Conservation (phyloP, 2,113 vertebrate species). For the Lasiurus borealis region DNA sequence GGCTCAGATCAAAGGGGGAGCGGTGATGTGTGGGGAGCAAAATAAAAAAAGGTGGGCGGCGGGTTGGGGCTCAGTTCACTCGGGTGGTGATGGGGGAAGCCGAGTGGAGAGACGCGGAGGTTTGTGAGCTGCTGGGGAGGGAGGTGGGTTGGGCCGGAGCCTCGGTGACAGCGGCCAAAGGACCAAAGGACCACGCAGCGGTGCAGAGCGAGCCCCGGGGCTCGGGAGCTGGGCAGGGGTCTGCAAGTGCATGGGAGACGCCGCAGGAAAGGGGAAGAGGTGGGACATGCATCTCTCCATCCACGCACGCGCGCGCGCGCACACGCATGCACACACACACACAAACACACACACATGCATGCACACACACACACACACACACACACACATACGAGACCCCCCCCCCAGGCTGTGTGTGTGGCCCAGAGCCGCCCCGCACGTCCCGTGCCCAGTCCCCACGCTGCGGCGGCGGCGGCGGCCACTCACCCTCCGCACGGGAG, state of each 20-base stretch:
- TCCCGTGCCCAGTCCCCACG: background rate
- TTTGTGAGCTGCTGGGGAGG: background rate
- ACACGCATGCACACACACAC: background rate
- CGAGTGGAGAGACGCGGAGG: background rate
- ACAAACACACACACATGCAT: background rate
- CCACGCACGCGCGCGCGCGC: background rate
- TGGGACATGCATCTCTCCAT: background rate
- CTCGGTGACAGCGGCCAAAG: background rate
- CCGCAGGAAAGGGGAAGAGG: background rate
- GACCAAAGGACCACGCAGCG: background rate
- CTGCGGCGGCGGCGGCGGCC: background rate
- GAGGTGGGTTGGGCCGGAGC: background rate
- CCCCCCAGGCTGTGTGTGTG: too few species aligned
- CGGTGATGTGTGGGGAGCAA: background rate
- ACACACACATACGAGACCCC: background rate
- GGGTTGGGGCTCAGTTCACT: background rate
- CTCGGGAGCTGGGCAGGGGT: background rate
- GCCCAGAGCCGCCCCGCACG: background rate
- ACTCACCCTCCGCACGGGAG: slow-evolving; percentile 93
- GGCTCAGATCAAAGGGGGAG: background rate
- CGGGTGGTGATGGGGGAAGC: background rate
- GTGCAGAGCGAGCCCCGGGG: background rate
- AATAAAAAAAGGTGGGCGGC: slow-evolving; percentile 11
- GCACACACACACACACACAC: background rate
- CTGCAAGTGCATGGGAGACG: background rate